Percentiles rank a stretch among this genome's conserved stretches.
These are phyloP conservation scores for Zele albiditarsus DNA, from an alignment of 2,888 invertebrate species.

Conservation along the genomic window DNA sequence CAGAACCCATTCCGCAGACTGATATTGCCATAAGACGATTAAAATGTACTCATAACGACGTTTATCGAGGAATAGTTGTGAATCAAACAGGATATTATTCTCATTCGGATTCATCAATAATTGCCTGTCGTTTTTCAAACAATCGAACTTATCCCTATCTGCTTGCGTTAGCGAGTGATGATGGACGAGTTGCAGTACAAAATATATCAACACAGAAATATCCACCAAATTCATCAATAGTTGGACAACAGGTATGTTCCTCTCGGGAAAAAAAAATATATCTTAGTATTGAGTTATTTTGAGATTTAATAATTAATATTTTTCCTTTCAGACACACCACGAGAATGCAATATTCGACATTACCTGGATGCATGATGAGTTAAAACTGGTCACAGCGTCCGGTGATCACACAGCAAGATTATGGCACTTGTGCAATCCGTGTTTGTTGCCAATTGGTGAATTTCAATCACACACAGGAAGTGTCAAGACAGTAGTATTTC, in stretches of 20 bases:
- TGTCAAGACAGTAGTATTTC: slow-evolving; percentile 88
- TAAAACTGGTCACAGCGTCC: slow-evolving; percentile 88
- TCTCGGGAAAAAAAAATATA: background rate
- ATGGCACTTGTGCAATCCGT: slow-evolving; percentile 80
- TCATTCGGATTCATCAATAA: slow-evolving; percentile 83
- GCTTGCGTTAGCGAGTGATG: slow-evolving; percentile 89
- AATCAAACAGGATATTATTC: slow-evolving; percentile 74
- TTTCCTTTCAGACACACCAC: slow-evolving; percentile 76
- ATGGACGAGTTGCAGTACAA: slow-evolving; percentile 80
- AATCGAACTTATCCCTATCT: slow-evolving; percentile 80
- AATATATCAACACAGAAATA: slow-evolving; percentile 63
- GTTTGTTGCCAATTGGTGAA: slow-evolving; percentile 73
- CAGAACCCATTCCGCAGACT: slow-evolving; percentile 73
- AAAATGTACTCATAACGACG: slow-evolving; percentile 78
- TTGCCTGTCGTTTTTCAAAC: slow-evolving; percentile 86
- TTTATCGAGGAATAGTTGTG: slow-evolving; percentile 78
- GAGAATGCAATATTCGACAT: slow-evolving; percentile 91
- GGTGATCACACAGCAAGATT: slow-evolving; percentile 88
- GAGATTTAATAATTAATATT: background rate
- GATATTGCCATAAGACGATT: slow-evolving; percentile 79
- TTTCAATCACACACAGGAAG: slow-evolving; percentile 87
- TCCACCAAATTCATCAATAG: slow-evolving; percentile 45
- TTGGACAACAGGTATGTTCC: slow-evolving; percentile 74
- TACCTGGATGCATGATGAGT: slow-evolving; percentile 86
- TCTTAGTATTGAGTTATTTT: too few relatives aligned